Conservation (phyloP, 2,797 vertebrate species). For the Chiloscyllium punctatum region DNA sequence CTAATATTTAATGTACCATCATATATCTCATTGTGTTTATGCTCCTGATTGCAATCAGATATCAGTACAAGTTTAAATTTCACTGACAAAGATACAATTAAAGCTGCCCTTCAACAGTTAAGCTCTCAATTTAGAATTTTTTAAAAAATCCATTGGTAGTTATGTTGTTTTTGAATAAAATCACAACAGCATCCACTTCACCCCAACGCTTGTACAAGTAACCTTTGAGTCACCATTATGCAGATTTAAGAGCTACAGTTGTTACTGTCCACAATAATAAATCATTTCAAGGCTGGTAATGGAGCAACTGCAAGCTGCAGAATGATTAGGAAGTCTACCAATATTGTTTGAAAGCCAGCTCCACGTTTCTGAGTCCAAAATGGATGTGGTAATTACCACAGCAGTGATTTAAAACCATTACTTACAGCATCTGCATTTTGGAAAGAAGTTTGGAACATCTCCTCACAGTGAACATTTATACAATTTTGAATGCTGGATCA, state of each 20-base stretch:
- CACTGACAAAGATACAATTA: not conserved
- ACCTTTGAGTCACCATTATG: not conserved
- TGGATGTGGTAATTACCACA: conserved; percentile 10
- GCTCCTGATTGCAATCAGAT: not conserved
- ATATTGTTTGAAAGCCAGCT: conserved; percentile 12
- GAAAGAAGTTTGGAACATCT: not conserved
- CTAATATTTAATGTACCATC: not conserved
- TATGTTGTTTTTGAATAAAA: not conserved
- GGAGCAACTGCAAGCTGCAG: not conserved
- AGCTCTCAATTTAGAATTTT: not conserved
- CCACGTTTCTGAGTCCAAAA: conserved; percentile 15
- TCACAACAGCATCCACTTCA: not conserved
- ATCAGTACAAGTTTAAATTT: not conserved
- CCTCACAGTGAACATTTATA: not conserved
- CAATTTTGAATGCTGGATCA: not conserved
- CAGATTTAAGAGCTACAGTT: not conserved
- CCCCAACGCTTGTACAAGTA: not conserved
- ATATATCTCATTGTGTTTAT: not conserved
- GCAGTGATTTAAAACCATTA: conserved; percentile 25
- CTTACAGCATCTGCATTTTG: conserved; percentile 22
- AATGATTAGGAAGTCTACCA: conserved; percentile 15
- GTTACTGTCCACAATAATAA: not conserved
- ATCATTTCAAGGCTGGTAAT: not conserved
- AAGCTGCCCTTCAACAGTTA: not conserved
- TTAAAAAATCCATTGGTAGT: not conserved